Percentiles rank a stretch among this genome's conserved stretches.
These are phyloP conservation scores for Callinectes sapidus DNA, from an alignment of 2,888 invertebrate genomes.

Conservation along the genomic window DNA sequence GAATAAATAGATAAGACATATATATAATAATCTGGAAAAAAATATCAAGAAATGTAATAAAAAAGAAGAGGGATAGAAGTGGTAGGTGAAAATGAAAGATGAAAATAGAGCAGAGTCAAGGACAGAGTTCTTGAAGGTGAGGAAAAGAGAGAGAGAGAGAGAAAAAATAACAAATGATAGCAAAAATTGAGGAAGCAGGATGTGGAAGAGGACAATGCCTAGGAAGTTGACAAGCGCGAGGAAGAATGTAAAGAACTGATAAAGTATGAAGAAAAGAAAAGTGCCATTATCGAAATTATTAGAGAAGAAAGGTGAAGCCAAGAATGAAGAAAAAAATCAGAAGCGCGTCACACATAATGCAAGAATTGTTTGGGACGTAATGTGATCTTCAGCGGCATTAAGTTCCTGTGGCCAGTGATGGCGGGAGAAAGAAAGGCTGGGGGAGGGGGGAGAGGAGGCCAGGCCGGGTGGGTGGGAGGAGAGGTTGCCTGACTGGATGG, in stretches of 20 bases:
- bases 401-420: not conserved
- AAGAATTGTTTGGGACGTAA: not conserved
- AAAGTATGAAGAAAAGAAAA: not conserved
- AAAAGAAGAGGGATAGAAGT: not conserved
- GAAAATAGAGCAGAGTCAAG: not conserved
- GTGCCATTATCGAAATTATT: not conserved
- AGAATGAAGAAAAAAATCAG: not conserved
- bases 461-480: not conserved
- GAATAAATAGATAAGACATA: not conserved
- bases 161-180: no score
- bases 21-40: not conserved
- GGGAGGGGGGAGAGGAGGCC: not conserved
- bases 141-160: not conserved
- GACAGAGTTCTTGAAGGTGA: not conserved
- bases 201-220: not conserved
- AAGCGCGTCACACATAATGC: not conserved
- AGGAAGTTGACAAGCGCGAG: not conserved
- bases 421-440: not conserved
- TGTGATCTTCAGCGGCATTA: not conserved
- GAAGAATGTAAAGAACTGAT: not conserved
- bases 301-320: not conserved
- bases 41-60: not conserved
- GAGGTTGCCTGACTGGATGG: not conserved
- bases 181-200: not conserved
- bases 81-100: not conserved